Evolutionary conservation across 2,888 invertebrate genomes (phyloP), one percentile per base, ranked within the genome.

Genomic region (Limnephilus auricula): DNA sequence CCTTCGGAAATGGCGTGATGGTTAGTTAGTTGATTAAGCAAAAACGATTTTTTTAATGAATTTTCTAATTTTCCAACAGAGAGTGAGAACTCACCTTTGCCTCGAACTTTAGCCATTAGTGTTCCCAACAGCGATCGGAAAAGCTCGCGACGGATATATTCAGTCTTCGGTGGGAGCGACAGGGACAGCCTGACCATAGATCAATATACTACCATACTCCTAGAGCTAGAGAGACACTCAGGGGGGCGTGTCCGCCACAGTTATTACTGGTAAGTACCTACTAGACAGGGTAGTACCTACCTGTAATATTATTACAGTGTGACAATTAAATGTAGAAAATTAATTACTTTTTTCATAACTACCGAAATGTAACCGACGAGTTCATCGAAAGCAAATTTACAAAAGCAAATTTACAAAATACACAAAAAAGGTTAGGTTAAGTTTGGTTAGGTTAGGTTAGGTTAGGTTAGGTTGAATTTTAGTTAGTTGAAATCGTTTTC

Each of bases 201-300:
- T 82, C 83, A 78, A 90, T 83, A 90, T 84, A 84, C 34, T 65
- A 25, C 25, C 4, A 88, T 30, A 83, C n/a, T 89, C 65, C n/a
- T 50, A 90, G 80, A 88, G 85, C n/a, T 50, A 90, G 80, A 88
- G 85, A 85, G 90, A 87, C 90, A 87, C 87, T 90, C 90, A 82
- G n/a, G 45, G 79, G 89, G 91, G 91, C 91, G 91, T 91, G 89
- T 91, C 91, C 34, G 31, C 82, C 82, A 89, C 91, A 85, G 40
- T 85, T 85, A 85, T 85, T 85, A 40, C 40, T 30, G 40, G 32
- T 65, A 65, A 25, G 65, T 65, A 65, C 65, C 65, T 65, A 65
- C 65, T 65, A 45, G 45, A 45, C 15, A 15, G 45, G 45, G 45
- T 15, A 9, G 15, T 45, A 45, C 15, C 45, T 15, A 45, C 3